A percentile compares a stretch with the other conserved stretches of the same genome.
phyloP scores from a whole-genome alignment of 2,888 invertebrate genomes.

The Glyphotaelius pellucidus region DNA sequence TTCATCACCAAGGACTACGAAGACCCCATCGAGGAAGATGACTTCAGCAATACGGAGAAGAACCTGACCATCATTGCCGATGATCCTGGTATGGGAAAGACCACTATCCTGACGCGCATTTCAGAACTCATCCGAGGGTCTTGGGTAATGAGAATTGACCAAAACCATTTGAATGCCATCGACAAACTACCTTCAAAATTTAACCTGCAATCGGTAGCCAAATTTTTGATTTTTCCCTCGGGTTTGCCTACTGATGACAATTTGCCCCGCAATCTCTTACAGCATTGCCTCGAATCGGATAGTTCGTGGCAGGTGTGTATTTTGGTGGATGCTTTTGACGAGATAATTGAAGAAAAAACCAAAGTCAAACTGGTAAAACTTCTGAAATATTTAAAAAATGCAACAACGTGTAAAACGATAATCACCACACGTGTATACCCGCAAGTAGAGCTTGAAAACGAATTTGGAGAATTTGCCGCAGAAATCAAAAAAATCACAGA shows the following conservation, averaged over 20 bases:
- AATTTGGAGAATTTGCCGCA: no score
- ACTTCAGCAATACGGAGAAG: background rate
- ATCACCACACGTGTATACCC: background rate
- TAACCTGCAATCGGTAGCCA: background rate
- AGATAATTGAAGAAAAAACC: background rate
- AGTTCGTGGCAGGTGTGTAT: background rate
- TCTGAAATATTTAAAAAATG: background rate
- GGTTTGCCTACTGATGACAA: background rate
- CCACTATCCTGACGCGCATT: background rate
- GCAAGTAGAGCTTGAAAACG: background rate
- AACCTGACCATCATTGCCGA: background rate
- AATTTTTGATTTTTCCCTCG: background rate
- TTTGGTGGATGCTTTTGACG: background rate
- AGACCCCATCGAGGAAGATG: background rate
- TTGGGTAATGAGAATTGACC: background rate
- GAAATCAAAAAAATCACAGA: no score
- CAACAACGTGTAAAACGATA: background rate
- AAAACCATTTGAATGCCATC: background rate
- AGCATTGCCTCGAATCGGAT: background rate
- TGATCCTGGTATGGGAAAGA: slow-evolving; percentile 2
- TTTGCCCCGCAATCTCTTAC: background rate
- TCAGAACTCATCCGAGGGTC: background rate
- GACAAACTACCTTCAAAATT: no score
- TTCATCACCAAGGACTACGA: background rate
- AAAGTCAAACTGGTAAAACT: background rate